Evolutionary conservation across 2,888 invertebrate species (phyloP), one percentile per base, ranked within the genome.

Genomic region (Drosophila austrosaltans): DNA sequence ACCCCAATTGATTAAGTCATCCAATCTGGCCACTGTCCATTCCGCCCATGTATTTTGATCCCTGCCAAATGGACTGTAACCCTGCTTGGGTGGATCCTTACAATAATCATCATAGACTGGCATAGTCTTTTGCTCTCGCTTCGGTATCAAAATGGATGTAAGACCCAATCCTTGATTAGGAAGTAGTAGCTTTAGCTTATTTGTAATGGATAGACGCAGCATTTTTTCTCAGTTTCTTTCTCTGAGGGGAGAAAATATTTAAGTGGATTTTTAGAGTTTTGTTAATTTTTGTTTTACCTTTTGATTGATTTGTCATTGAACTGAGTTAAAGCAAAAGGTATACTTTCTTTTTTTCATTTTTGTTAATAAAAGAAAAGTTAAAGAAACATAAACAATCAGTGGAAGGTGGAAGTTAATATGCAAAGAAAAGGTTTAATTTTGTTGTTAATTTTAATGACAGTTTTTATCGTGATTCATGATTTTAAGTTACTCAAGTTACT

Each of bases 1-100:
- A 40, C 97, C 98, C 98, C 98, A 99, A 93, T 99, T 99, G 2
- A 99, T 91, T 16, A 99, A 92, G 93, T 99, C 99, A 91, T 99
- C 99, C 20, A 98, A 92, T 75, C 98, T 94, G 2, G 99, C 98
- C 36, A 98, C 92, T 0, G 97, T 96, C 94, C 95, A 98, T 92
- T 99, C 98, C 0, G 94, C 96, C 93, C 94, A 93, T 91, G 84
- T 95, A 94, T 82, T 91, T 93, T 67, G 96, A 93, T 92, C 95
- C 6, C 86, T 84, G 0, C 92, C 92, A 63, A 92, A 92, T 0
- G 93, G 90, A 0, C 92, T 93, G 36, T 93, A 93, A 54, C 94
- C 94, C 78, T 93, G 93, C 79, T 93, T 94, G 5, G 93, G 90
- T 2, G 93, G 91, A 66, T 93, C 92, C 82, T 93, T 90, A 0